Percentiles rank a stretch among this genome's conserved stretches.
phyloP scores from a whole-genome alignment of 2,113 vertebrate genomes.

The Daphoenositta chrysoptera region DNA sequence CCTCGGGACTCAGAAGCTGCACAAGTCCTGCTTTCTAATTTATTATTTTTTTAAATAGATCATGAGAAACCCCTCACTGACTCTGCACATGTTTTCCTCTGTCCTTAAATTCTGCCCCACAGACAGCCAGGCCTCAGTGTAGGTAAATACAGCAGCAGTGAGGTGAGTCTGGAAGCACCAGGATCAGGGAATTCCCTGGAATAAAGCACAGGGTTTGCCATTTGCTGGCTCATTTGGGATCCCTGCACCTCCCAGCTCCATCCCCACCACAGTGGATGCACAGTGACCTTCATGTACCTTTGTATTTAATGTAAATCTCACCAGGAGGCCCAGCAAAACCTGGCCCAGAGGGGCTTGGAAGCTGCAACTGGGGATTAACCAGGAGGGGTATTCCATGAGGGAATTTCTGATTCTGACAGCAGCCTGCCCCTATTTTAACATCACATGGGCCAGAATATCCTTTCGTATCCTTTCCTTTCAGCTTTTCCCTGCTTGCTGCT shows the following conservation, averaged over 20 bases:
- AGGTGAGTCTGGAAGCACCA: not conserved
- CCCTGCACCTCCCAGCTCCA: not conserved
- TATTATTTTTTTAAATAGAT: not conserved
- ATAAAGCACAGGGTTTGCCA: not conserved
- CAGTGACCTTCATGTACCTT: not conserved
- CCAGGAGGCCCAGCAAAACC: not conserved
- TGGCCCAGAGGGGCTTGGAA: not conserved
- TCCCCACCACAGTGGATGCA: not conserved
- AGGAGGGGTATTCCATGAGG: not conserved
- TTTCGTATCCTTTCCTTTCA: not conserved
- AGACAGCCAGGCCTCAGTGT: fast-evolving
- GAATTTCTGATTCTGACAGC: not conserved
- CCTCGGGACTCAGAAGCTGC: not conserved
- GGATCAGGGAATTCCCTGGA: not conserved
- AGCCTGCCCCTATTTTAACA: not conserved
- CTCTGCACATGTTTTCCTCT: not conserved
- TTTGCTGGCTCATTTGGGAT: not conserved
- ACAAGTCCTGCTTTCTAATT: not conserved
- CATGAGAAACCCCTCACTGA: not conserved
- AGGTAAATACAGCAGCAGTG: fast-evolving
- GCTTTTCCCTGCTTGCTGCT: not conserved
- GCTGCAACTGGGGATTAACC: not conserved
- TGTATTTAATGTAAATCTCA: not conserved
- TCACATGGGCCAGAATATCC: not conserved
- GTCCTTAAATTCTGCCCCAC: not conserved